Evolutionary conservation across 1,140 invertebrate genomes (phyloP).

Genomic region (Drosophila ambigua): DNA sequence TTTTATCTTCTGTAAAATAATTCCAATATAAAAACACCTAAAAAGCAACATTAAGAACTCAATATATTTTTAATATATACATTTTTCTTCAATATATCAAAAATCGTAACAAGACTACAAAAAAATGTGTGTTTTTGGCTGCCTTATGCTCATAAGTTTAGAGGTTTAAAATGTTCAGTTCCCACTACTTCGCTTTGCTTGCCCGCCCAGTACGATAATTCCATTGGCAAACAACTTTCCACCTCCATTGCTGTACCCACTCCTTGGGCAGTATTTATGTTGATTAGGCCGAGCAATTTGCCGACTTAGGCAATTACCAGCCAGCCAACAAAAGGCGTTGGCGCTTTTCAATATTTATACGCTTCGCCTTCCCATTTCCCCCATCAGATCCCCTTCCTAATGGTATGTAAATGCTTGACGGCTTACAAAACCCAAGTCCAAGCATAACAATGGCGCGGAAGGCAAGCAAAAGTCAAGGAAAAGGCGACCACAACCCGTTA

Average conservation of each 20-base stretch:
- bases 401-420: slow-evolving; percentile 64
- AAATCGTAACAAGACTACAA: too few relatives aligned
- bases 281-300: slow-evolving; percentile 62
- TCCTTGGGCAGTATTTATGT: slow-evolving; percentile 46
- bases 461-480: too few relatives aligned
- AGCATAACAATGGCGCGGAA: slow-evolving; percentile 48
- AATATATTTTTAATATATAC: too few relatives aligned
- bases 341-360: slow-evolving; percentile 66
- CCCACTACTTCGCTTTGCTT: too few relatives aligned
- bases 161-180: too few relatives aligned
- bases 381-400: slow-evolving; percentile 21
- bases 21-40: too few relatives aligned
- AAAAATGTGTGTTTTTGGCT: too few relatives aligned
- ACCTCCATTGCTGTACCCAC: not conserved
- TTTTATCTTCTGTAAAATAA: too few relatives aligned
- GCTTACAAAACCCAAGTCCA: slow-evolving; percentile 45
- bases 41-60: too few relatives aligned
- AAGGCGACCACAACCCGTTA: slow-evolving; percentile 55
- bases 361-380: slow-evolving; percentile 21
- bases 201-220: not conserved
- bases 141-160: too few relatives aligned
- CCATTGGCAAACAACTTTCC: slow-evolving; percentile 20
- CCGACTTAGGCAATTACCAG: slow-evolving; percentile 66
- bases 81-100: too few relatives aligned
- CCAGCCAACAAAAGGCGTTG: slow-evolving; percentile 50